Base-by-base conservation (phyloP, 2,113 vertebrate species). In the Elaphurus davidianus region DNA sequence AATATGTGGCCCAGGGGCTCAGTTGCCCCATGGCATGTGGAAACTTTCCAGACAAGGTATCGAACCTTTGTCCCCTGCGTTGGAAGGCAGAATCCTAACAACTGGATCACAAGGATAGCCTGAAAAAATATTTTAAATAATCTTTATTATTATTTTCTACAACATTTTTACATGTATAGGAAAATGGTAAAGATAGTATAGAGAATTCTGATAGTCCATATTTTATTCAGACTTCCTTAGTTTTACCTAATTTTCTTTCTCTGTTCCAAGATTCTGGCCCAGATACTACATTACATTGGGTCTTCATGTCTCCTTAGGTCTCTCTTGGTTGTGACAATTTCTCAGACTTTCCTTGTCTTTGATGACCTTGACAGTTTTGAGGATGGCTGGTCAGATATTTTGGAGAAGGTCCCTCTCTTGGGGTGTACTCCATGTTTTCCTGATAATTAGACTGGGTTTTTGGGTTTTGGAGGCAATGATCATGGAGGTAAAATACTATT, bases 281-380 rank as follows among this genome's bases (percentile, higher is more conserved):
- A 14, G 76, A 83, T 3, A 54, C 5, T 5, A 33, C n/a, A 43
- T 45, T 4, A 27, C 14, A 59, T 0, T 13, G 21, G 12, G 4
- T 4, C 1, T 1, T 93, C 23, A 10, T 15, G 40, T 59, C 40
- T 59, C 30, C 23, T 67, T 23, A 33, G 25, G 4, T 28, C 23
- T 8, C n/a, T 40, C 33, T 52, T 11, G 33, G 45, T 45, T 87
- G 33, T 52, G 43, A 50, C 60, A 10, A 21, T 67, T 47, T 87
- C 30, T 47, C 43, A 60, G 14, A 91, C 15, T 28, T 81, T 40
- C 21, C n/a, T 60, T 36, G 33, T 82, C 50, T 30, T 82, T 82
- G 57, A 40, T 19, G 90, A 52, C 23, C 6, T 27, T 36, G 45
- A 82, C 43, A 23, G 7, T 64, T 52, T 82, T 30, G 15, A 59